Evolutionary conservation across 2,888 invertebrate genomes (phyloP).

Genomic region (Esperia sulphurella): DNA sequence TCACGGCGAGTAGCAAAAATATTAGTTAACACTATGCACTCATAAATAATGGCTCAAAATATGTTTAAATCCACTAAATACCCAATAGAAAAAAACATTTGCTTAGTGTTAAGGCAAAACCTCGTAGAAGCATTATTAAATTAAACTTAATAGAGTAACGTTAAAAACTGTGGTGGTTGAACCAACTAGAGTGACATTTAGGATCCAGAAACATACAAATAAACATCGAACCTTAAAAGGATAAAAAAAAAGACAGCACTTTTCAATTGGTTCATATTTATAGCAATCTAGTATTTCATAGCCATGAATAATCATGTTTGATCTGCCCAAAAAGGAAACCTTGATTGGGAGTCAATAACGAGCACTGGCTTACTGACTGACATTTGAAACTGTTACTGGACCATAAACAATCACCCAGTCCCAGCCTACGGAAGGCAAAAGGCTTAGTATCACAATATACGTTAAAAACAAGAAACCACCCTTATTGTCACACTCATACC

Average conservation of each 20-base stretch:
- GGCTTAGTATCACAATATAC: slow-evolving; percentile 11
- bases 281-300: too few relatives aligned
- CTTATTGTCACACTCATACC: slow-evolving; percentile 71
- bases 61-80: slow-evolving; percentile 70
- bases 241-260: too few relatives aligned
- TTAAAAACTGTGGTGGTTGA: slow-evolving; percentile 52
- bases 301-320: too few relatives aligned
- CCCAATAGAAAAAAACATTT: slow-evolving; percentile 58
- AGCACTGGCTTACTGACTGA: background rate
- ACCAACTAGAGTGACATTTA: slow-evolving; percentile 1
- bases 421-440: slow-evolving; percentile 1
- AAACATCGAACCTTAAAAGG: background rate
- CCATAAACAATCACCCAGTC: slow-evolving; percentile 7
- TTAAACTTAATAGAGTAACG: slow-evolving; percentile 64
- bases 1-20: slow-evolving; percentile 72
- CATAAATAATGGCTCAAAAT: slow-evolving; percentile 71
- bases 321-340: background rate
- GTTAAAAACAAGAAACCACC: slow-evolving; percentile 47
- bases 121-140: slow-evolving; percentile 63
- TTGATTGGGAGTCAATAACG: background rate
- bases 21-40: slow-evolving; percentile 69
- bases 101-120: slow-evolving; percentile 55
- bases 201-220: background rate
- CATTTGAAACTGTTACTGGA: background rate
- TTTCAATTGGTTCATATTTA: too few relatives aligned